Evolutionary conservation across 2,888 invertebrate genomes (phyloP), one percentile per base, ranked within the genome.

Genomic region (Lasioglossum pauxillum): DNA sequence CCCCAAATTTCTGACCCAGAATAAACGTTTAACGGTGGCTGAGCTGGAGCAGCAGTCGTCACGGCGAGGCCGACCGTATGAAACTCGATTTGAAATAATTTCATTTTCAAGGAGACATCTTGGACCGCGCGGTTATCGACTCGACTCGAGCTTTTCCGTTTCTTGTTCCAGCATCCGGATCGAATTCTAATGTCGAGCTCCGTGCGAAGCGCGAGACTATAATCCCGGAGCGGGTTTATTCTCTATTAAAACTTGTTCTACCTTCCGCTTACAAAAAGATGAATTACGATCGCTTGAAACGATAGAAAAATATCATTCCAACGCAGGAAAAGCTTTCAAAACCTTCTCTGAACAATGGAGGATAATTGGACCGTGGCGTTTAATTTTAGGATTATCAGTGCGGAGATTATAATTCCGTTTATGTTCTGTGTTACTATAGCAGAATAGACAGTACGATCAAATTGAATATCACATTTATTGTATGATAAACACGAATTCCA

Each of bases 11-110:
- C 31, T 31, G 16, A 14, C 64, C 16, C 31, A 31, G 16, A 64
- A 64, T 64, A 64, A 64, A 64, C 31, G 64, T 16, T 64, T 64
- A 64, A 64, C 16, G 16, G 16, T 31, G 64, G 64, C 5, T 31
- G 64, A 16, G 64, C 64, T 5, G 16, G 86, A 82, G 73, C 75
- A 83, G 79, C 78, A 76, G 78, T 78, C 76, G 72, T 60, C 83
- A 10, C 19, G 82, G 38, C 74, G 77, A 84, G 86, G 83, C 75
- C 86, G 82, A 74, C 77, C 85, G 88, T 81, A 85, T 82, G 82
- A 88, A 89, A 91, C 87, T 91, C 81, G 84, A 89, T 91, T 84
- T 79, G 12, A 38, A 82, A 89, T 90, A 90, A 92, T 91, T 90
- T 75, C 82, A 92, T 91, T 89, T 71, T 84, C 75, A 38, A 69